Base-by-base conservation (phyloP, 1,140 invertebrate species). In the Formica selysi region DNA sequence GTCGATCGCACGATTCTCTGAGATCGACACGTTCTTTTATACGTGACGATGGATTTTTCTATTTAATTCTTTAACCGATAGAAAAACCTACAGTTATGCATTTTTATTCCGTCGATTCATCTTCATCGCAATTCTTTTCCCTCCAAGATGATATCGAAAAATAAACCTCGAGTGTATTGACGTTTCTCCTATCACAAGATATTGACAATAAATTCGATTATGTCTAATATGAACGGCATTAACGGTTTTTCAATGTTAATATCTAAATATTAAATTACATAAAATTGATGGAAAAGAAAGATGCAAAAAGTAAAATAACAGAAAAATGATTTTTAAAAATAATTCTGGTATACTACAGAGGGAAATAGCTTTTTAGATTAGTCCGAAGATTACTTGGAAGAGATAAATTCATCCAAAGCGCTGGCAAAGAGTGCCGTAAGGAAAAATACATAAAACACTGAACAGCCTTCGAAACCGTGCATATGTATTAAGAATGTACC, bases 201-300 rank as follows among this genome's bases (percentile, higher is more conserved):
- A 38, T 4, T 22, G 26, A 73, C 4, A 41, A 73, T 73, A 81
- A 61, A 80, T 57, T 68, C 54, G 16, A 80, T 80, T 65, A 41
- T 41, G 32, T 4, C 57, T 22, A 54, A 22, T 54, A 4, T 48
- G 44, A n/a, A 38, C 2, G 13, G 29, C 1, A 57, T 79, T 13
- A 44, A 11, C 32, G 13, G 19, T 80, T 48, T 80, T 67, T 68
- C 54, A 36, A 79, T 65, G 26, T 81, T 19, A 11, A 71, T 81
- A 41, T 71, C 13, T 19, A 16, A 59, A 36, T 29, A 78, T 59
- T 26, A 41, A 65, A 78, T 65, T 16, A 22, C 22, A 6, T 67
- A 26, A 51, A 54, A 65, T 38, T 10, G n/a, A 26, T 54, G 19
- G 22, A 48, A 64, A n/a, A 16, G 8, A 65, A 32, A 16, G 2